Evolutionary conservation across 2,113 vertebrate genomes (phyloP).

Genomic region (Sminthopsis crassicaudata): DNA sequence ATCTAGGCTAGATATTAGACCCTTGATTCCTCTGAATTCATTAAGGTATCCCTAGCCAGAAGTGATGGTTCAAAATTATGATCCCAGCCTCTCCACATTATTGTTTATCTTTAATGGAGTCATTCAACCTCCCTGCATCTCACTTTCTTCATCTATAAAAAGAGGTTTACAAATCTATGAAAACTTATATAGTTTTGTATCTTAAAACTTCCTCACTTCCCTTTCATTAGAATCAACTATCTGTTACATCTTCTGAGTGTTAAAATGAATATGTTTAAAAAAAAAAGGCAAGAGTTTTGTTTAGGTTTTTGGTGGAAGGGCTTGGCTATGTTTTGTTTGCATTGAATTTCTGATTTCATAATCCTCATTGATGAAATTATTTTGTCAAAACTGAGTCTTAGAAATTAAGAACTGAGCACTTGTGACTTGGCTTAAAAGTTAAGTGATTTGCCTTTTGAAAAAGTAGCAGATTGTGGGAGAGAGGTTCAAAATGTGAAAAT

Average conservation of each 20-base stretch:
- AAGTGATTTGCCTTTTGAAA: neutral
- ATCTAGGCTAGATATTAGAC: neutral
- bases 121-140: neutral
- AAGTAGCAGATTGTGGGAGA: no score
- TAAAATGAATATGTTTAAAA: neutral
- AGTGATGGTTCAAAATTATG: neutral
- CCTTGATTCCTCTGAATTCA: conserved; percentile 1
- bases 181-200: neutral
- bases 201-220: neutral
- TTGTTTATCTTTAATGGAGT: neutral
- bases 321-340: neutral
- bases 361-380: neutral
- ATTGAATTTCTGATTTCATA: neutral
- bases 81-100: neutral
- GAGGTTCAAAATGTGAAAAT: no score
- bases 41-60: neutral
- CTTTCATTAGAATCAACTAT: neutral
- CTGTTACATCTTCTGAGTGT: neutral
- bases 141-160: neutral
- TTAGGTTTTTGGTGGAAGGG: neutral
- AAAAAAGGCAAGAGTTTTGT: neutral
- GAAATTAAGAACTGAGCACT: neutral
- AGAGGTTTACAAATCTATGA: neutral
- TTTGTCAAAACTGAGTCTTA: neutral
- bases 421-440: neutral